phyloP scores from a whole-genome alignment of 1,140 invertebrate genomes.

The Hydropsyche tenuis region DNA sequence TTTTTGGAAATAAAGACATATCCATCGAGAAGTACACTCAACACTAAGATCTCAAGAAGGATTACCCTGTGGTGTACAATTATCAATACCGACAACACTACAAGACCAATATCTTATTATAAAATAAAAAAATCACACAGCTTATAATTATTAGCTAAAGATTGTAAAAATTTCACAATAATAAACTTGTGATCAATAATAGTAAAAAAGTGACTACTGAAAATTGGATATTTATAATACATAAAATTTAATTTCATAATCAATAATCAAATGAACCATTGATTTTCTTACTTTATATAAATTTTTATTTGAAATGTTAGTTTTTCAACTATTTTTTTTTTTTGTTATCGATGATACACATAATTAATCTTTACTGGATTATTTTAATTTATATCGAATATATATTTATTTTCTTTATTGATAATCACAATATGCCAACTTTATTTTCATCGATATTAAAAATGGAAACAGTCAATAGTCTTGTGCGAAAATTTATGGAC shows the following conservation, averaged over 20 bases:
- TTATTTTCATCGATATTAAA: slow-evolving; percentile 21
- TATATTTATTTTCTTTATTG: neutral
- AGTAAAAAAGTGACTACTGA: slow-evolving; percentile 5
- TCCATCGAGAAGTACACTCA: slow-evolving; percentile 5
- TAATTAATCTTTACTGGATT: too few species aligned
- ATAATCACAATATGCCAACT: slow-evolving; percentile 25
- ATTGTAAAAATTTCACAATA: slow-evolving; percentile 17
- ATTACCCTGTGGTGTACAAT: slow-evolving; percentile 1
- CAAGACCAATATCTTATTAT: neutral
- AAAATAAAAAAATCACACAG: slow-evolving; percentile 17
- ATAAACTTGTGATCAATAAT: slow-evolving; percentile 17
- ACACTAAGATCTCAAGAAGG: neutral
- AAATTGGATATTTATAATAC: too few species aligned
- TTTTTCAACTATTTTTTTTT: neutral
- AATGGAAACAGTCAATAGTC: slow-evolving; percentile 41
- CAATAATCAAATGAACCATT: too few species aligned
- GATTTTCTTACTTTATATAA: too few species aligned
- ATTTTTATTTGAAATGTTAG: neutral
- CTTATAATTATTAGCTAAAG: slow-evolving; percentile 20
- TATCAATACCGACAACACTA: too few species aligned
- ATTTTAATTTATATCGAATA: neutral
- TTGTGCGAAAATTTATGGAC: slow-evolving; percentile 49
- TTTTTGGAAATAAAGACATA: neutral
- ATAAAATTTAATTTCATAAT: too few species aligned
- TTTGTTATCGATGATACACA: neutral